Conservation (phyloP, 2,113 vertebrate genomes). For the Ibidorhyncha struthersii region DNA sequence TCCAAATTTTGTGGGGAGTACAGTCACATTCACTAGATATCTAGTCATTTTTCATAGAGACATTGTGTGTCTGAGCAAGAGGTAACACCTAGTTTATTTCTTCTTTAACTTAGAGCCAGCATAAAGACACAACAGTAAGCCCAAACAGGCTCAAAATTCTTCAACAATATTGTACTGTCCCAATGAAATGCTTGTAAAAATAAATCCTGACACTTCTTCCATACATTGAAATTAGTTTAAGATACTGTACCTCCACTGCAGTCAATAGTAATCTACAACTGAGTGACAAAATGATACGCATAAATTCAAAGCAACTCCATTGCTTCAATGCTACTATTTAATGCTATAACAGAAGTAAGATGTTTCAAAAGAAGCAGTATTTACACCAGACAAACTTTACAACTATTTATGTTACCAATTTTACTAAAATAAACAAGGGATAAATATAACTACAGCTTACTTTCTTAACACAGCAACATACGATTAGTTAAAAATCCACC, state of each 20-base stretch:
- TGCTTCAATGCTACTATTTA: background rate
- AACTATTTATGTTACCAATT: background rate
- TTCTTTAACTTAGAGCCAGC: background rate
- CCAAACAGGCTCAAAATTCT: background rate
- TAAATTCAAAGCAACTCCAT: background rate
- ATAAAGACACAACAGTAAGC: background rate
- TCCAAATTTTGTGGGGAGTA: background rate
- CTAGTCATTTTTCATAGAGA: background rate
- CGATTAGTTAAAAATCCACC: background rate
- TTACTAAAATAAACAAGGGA: background rate
- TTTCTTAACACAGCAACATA: background rate
- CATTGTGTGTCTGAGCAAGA: background rate
- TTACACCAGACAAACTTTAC: background rate
- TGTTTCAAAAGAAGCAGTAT: background rate
- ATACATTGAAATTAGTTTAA: background rate
- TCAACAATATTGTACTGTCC: background rate
- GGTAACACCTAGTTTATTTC: background rate
- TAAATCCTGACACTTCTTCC: background rate
- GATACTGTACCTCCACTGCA: background rate
- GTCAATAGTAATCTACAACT: background rate
- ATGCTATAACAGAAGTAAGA: background rate
- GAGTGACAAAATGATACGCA: background rate
- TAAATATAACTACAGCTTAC: background rate
- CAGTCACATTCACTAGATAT: background rate
- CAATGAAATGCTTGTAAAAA: background rate